phyloP scores from a whole-genome alignment of 2,888 invertebrate species.

The Orthosia gothica region DNA sequence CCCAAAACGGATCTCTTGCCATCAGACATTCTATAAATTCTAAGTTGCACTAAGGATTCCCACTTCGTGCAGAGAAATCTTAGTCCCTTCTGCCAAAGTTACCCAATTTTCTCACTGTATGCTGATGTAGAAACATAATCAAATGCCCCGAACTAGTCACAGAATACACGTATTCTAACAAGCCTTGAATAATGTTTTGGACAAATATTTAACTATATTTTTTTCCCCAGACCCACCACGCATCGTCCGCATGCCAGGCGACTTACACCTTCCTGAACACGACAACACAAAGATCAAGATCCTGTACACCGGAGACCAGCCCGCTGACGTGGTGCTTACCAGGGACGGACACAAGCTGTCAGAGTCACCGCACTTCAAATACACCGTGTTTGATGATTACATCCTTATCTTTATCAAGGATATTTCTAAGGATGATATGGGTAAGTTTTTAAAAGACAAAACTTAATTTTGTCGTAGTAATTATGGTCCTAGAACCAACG shows the following conservation, averaged over 20 bases:
- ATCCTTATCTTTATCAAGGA: conserved; percentile 99
- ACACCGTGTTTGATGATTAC: conserved; percentile 99
- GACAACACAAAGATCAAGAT: conserved; percentile 99
- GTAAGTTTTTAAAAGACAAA: conserved; percentile 81
- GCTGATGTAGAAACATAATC: neutral
- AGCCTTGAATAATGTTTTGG: neutral
- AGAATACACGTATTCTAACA: neutral
- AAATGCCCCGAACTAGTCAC: neutral
- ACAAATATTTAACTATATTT: neutral
- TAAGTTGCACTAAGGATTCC: too few species aligned
- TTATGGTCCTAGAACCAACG: too few species aligned
- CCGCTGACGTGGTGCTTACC: conserved; percentile 96
- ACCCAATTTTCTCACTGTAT: neutral
- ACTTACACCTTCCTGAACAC: conserved; percentile 97
- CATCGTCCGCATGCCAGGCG: conserved; percentile 97
- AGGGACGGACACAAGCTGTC: conserved; percentile 95
- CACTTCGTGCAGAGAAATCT: neutral
- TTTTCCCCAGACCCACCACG: conserved; percentile 95
- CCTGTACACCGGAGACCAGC: conserved; percentile 99
- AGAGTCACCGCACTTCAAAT: conserved; percentile 95
- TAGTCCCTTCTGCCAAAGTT: too few species aligned
- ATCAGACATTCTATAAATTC: neutral
- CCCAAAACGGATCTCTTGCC: neutral
- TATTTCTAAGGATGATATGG: conserved; percentile 97
- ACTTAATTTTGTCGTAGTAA: neutral